These are phyloP conservation scores for Dusona sp. DNA, from an alignment of 2,888 invertebrate genomes.

Conservation along the genomic window DNA sequence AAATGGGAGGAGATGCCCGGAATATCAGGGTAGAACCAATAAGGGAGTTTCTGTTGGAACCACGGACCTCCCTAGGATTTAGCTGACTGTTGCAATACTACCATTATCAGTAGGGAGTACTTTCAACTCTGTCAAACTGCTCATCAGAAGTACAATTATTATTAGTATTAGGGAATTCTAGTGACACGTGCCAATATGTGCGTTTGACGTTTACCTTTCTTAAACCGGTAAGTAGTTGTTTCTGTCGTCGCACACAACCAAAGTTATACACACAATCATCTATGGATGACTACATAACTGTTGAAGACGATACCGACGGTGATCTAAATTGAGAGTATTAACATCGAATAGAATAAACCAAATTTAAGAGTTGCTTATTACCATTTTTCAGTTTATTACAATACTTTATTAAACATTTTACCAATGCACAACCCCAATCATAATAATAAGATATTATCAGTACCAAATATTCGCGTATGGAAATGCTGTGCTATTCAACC, in stretches of 20 bases:
- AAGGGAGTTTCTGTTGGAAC: neutral
- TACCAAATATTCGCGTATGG: too few species aligned
- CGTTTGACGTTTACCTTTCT: slow-evolving; percentile 8
- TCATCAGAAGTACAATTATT: slow-evolving; percentile 45
- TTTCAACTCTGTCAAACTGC: slow-evolving; percentile 47
- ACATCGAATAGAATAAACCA: neutral
- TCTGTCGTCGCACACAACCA: neutral
- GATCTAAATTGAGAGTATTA: neutral
- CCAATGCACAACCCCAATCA: neutral
- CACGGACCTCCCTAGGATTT: neutral
- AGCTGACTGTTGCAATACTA: neutral
- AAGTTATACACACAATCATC: neutral
- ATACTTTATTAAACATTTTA: neutral
- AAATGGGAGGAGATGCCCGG: neutral
- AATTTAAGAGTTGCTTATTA: neutral
- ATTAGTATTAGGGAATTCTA: slow-evolving; percentile 33
- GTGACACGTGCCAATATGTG: slow-evolving; percentile 18
- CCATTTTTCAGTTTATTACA: neutral
- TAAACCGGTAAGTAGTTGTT: slow-evolving; percentile 24
- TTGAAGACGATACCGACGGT: neutral
- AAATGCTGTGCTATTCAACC: too few species aligned
- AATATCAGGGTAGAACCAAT: neutral
- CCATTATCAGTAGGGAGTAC: neutral
- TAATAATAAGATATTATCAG: neutral
- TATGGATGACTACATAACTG: neutral